These are phyloP conservation scores for Nibea coibor DNA, from an alignment of 2,113 vertebrate genomes.

Conservation along the genomic window DNA sequence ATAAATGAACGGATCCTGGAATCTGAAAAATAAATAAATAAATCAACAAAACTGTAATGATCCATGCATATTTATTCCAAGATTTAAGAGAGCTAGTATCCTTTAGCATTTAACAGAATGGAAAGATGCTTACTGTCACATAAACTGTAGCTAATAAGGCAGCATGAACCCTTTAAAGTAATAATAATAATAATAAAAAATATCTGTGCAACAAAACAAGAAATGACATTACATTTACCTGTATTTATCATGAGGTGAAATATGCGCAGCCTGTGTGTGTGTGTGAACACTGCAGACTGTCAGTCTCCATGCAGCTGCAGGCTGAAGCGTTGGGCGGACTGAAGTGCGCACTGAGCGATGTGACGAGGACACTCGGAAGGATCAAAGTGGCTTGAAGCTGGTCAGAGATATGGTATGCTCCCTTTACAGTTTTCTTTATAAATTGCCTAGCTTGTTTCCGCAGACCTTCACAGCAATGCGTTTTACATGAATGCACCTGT, in stretches of 20 bases:
- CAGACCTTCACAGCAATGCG: neutral
- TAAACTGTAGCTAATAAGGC: neutral
- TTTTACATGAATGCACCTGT: neutral
- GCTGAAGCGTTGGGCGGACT: neutral
- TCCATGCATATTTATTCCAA: neutral
- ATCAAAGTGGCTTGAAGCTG: neutral
- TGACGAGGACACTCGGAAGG: neutral
- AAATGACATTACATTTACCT: neutral
- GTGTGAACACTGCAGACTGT: neutral
- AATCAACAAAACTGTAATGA: neutral
- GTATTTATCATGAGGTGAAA: neutral
- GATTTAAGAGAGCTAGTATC: neutral
- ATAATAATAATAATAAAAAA: neutral
- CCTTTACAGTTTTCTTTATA: neutral
- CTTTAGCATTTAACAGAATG: neutral
- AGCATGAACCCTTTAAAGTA: too few relatives aligned
- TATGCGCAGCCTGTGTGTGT: neutral
- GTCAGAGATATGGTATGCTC: slow-evolving; percentile 28
- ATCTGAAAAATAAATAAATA: too few relatives aligned
- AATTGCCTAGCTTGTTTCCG: neutral
- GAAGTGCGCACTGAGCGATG: neutral
- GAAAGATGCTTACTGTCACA: neutral
- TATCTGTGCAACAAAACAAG: neutral
- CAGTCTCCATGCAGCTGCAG: neutral
- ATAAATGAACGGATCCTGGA: too few relatives aligned